Evolutionary conservation across 2,113 vertebrate genomes (phyloP).

Genomic region (Sturnira hondurensis): DNA sequence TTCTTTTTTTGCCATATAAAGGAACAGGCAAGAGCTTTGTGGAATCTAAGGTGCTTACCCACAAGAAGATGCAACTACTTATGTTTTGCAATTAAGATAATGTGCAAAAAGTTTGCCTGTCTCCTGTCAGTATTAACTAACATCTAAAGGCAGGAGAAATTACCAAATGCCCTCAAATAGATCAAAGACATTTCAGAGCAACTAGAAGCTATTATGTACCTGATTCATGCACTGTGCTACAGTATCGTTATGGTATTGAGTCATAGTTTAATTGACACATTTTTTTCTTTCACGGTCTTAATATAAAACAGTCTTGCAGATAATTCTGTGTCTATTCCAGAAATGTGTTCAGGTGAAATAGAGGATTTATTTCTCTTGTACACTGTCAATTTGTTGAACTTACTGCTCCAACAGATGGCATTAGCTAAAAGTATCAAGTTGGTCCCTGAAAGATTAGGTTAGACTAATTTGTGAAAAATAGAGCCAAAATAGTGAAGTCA

Average conservation of each 20-base stretch:
- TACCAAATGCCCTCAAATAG: neutral
- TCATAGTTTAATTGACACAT: constrained; percentile 45
- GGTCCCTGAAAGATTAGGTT: constrained; percentile 31
- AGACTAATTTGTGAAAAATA: neutral
- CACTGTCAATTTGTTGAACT: neutral
- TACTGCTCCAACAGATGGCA: neutral
- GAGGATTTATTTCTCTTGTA: neutral
- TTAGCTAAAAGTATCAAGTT: constrained; percentile 29
- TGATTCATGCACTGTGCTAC: neutral
- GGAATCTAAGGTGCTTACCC: neutral
- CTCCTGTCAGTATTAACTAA: neutral
- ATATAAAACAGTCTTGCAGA: constrained; percentile 8
- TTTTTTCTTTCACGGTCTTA: constrained; percentile 8
- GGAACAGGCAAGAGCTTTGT: neutral
- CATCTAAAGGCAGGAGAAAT: neutral
- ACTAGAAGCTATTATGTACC: neutral
- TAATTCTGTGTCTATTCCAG: neutral
- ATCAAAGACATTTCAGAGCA: neutral
- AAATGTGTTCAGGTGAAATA: constrained; percentile 24
- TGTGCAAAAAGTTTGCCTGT: neutral
- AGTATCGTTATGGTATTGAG: neutral
- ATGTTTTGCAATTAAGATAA: neutral
- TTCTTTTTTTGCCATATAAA: neutral
- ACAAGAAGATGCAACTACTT: neutral
- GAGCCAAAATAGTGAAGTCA: neutral